Evolutionary conservation across 2,113 vertebrate genomes (phyloP).

Genomic region (Vicugna pacos): DNA sequence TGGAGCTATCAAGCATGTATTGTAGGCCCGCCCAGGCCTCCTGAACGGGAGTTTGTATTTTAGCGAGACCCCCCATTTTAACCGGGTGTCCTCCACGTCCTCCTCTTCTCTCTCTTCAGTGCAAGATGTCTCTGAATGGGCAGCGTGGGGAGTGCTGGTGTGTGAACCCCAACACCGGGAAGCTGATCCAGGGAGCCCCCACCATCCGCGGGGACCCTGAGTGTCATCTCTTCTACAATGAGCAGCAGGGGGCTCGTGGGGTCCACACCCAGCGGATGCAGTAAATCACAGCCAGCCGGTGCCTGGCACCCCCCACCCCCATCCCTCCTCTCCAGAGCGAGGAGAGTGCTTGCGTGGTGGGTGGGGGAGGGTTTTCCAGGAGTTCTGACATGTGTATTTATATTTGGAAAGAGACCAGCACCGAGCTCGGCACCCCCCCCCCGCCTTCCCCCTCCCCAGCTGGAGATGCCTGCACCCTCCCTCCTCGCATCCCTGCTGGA

Average conservation of each 20-base stretch:
- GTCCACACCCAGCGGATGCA: constrained; percentile 82
- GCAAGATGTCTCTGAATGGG: constrained; percentile 97
- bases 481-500: constrained; percentile 52
- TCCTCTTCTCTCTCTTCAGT: constrained; percentile 86
- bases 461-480: constrained; percentile 59
- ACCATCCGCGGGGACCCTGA: constrained; percentile 95
- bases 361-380: constrained; percentile 82
- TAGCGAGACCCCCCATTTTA: not conserved
- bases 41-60: not conserved
- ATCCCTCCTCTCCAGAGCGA: constrained; percentile 27
- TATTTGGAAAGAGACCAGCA: constrained; percentile 85
- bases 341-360: constrained; percentile 9
- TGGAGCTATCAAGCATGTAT: fast-evolving
- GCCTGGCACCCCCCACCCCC: constrained; percentile 69
- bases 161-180: constrained; percentile 94
- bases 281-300: constrained; percentile 77
- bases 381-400: constrained; percentile 85
- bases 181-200: constrained; percentile 91
- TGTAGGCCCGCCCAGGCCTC: fast-evolving
- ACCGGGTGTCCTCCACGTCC: fast-evolving
- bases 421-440: constrained; percentile 71
- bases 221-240: constrained; percentile 93
- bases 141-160: constrained; percentile 99
- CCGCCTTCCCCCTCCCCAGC: constrained; percentile 30
- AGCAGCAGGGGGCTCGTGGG: constrained; percentile 89